A percentile compares a stretch with the other conserved stretches of the same genome.
Conservation (phyloP, 2,888 invertebrate species). For the Ommatoiulus sabulosus region DNA sequence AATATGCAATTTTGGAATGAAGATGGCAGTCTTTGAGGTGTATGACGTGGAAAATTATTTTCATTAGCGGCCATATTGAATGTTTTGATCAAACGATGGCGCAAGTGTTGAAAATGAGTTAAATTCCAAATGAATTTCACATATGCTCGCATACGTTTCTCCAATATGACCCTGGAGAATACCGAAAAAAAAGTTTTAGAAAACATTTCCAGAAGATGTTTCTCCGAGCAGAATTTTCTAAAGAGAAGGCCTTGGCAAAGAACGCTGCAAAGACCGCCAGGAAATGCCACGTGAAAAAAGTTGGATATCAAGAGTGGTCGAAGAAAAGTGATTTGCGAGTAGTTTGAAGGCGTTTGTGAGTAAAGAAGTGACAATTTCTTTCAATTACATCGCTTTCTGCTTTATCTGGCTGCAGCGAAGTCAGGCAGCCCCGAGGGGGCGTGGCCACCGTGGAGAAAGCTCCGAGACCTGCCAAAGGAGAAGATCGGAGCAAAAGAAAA, state of each 20-base stretch:
- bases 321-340: slow-evolving; percentile 33
- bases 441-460: background rate
- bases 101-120: no score
- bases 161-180: no score
- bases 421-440: slow-evolving; percentile 1
- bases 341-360: slow-evolving; percentile 11
- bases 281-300: background rate
- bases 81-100: no score
- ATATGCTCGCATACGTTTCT: background rate
- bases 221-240: background rate
- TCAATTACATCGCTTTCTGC: slow-evolving; percentile 24
- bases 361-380: slow-evolving; percentile 40
- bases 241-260: background rate
- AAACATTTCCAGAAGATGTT: background rate
- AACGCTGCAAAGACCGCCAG: background rate
- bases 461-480: background rate
- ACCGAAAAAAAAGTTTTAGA: no score
- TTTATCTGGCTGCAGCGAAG: slow-evolving; percentile 23
- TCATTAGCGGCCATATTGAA: no score
- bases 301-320: background rate
- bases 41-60: no score
- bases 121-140: no score
- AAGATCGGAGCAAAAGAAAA: background rate
- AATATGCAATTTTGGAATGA: no score
- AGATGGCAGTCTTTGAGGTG: no score